A percentile compares a stretch with the other conserved stretches of the same genome.
Evolutionary conservation across 30 jellyfish, hydroid and myxozoan genomes (phyloP).

Genomic region (Aurelia sp.): DNA sequence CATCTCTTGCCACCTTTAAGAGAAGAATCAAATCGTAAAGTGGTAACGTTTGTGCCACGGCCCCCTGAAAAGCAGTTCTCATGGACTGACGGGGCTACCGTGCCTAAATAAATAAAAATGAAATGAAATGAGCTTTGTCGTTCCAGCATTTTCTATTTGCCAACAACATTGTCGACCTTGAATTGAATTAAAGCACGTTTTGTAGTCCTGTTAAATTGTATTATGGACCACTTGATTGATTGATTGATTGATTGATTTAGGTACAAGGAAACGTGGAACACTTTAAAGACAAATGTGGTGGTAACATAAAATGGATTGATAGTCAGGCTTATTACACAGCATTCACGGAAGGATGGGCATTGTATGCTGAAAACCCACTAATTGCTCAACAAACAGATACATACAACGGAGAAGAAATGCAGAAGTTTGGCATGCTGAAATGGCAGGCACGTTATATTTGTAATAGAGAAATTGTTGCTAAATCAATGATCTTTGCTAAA

Average conservation of each 20-base stretch:
- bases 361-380: constrained; percentile 98
- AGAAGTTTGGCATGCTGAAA: constrained; percentile 94
- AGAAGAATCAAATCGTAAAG: no score
- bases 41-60: no score
- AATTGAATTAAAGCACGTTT: background rate
- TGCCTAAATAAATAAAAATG: no score
- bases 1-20: no score
- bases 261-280: constrained; percentile 96
- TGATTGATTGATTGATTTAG: constrained; percentile 24
- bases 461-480: no score
- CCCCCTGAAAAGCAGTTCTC: no score
- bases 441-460: constrained; percentile 88
- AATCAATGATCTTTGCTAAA: no score
- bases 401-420: constrained; percentile 90
- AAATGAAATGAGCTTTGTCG: no score
- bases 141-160: no score
- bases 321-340: constrained; percentile 94
- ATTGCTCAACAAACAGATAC: constrained; percentile 93
- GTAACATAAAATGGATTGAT: constrained; percentile 94
- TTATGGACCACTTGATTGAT: background rate
- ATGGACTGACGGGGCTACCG: no score
- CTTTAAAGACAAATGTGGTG: constrained; percentile 94
- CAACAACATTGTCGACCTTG: background rate
- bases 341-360: constrained; percentile 98
- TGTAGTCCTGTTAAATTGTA: background rate